phyloP scores from a whole-genome alignment of 2,888 invertebrate genomes.

The Patella pellucida region DNA sequence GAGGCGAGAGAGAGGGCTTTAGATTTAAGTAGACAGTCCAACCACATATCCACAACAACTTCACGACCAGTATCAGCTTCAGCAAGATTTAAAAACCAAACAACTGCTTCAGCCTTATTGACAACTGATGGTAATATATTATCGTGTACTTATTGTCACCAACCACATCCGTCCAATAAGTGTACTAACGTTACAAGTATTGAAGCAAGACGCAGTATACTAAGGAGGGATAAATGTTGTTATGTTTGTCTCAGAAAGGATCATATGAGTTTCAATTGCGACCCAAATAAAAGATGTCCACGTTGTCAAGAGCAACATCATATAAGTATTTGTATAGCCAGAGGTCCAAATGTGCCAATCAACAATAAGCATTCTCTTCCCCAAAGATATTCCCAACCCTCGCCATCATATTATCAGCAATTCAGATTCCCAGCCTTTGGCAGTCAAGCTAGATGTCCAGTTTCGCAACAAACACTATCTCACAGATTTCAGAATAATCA shows the following conservation, averaged over 20 bases:
- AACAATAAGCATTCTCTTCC: too few relatives aligned
- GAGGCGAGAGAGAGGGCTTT: not conserved
- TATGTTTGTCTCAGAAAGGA: not conserved
- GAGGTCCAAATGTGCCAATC: too few relatives aligned
- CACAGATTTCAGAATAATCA: not conserved
- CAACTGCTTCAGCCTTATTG: not conserved
- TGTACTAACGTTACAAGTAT: not conserved
- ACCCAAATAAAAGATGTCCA: not conserved
- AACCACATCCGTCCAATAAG: not conserved
- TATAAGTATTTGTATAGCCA: not conserved
- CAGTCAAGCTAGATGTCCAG: not conserved
- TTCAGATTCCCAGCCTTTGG: too few relatives aligned
- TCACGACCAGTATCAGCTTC: too few relatives aligned
- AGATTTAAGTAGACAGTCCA: not conserved
- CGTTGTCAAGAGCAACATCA: not conserved
- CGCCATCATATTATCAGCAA: too few relatives aligned
- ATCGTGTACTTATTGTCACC: not conserved
- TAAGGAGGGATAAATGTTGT: not conserved
- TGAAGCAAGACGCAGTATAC: not conserved
- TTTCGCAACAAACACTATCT: not conserved
- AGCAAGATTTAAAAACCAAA: not conserved
- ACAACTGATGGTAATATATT: not conserved
- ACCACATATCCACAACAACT: not conserved
- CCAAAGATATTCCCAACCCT: too few relatives aligned
- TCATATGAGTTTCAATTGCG: not conserved